A percentile compares a stretch with the other conserved stretches of the same genome.
phyloP scores from a whole-genome alignment of 2,888 invertebrate species.

The Griposia aprilina region DNA sequence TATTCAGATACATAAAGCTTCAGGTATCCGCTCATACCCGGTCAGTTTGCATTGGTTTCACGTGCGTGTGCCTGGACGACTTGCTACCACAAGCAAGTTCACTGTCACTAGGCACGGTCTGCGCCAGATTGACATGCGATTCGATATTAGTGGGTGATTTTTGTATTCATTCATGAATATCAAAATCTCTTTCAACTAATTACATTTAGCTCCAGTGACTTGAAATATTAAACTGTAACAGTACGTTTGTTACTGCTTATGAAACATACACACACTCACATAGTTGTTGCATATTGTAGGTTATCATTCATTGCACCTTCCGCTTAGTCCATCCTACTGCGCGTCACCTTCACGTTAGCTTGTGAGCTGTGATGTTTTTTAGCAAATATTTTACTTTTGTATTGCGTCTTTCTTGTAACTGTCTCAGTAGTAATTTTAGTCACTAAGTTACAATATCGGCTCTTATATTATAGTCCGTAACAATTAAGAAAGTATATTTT shows the following conservation, averaged over 20 bases:
- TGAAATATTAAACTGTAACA: constrained; percentile 66
- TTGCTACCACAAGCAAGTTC: constrained; percentile 89
- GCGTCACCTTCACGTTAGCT: constrained; percentile 84
- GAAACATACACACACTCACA: constrained; percentile 37
- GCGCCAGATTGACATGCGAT: constrained; percentile 82
- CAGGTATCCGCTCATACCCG: constrained; percentile 66
- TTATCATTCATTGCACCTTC: constrained; percentile 84
- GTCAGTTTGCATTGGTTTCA: constrained; percentile 67
- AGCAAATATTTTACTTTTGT: constrained; percentile 80
- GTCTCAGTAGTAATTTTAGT: constrained; percentile 83
- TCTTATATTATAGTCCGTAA: constrained; percentile 74
- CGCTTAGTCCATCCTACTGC: constrained; percentile 77
- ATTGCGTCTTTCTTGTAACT: constrained; percentile 78
- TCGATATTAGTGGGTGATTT: constrained; percentile 88
- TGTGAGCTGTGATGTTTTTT: constrained; percentile 88
- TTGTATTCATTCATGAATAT: constrained; percentile 85
- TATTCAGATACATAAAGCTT: constrained; percentile 61
- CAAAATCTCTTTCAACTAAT: constrained; percentile 89
- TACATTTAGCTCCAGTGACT: constrained; percentile 78
- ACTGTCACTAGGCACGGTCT: constrained; percentile 83
- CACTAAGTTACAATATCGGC: constrained; percentile 82
- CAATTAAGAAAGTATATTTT: constrained; percentile 73
- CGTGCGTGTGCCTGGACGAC: constrained; percentile 87
- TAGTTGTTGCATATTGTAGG: constrained; percentile 74
- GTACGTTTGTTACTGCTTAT: constrained; percentile 64